phyloP scores from a whole-genome alignment of 2,888 invertebrate genomes.

The Melitaea athalia region DNA sequence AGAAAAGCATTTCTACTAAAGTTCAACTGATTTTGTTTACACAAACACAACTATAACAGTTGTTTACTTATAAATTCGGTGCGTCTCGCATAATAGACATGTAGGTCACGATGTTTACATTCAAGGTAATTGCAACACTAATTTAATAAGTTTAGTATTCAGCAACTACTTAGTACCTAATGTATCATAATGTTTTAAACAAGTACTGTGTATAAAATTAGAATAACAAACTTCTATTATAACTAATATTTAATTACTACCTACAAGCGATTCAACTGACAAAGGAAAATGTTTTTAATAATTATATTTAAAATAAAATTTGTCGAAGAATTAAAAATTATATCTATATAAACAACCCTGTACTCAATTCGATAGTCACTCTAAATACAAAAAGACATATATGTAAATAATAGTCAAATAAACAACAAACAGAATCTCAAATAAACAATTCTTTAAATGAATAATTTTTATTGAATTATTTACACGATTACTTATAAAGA shows the following conservation, averaged over 20 bases:
- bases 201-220: neutral
- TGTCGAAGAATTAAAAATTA: no score
- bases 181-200: neutral
- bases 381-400: no score
- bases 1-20: no score
- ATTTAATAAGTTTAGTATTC: constrained; percentile 7
- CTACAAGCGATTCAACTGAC: neutral
- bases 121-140: constrained; percentile 36
- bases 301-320: no score
- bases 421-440: neutral
- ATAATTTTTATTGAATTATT: neutral
- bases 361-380: no score
- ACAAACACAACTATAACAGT: neutral
- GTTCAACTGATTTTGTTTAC: no score
- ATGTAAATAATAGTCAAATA: no score
- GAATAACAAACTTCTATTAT: neutral
- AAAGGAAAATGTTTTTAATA: neutral
- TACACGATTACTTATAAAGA: neutral
- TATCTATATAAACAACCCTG: no score
- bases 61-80: constrained; percentile 40
- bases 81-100: constrained; percentile 55
- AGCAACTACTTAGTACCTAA: neutral
- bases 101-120: constrained; percentile 50
- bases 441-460: no score
- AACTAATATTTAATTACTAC: neutral